Evolutionary conservation across 2,888 invertebrate species (phyloP), one percentile per base, ranked within the genome.

Genomic region (Andrena chrysosceles): DNA sequence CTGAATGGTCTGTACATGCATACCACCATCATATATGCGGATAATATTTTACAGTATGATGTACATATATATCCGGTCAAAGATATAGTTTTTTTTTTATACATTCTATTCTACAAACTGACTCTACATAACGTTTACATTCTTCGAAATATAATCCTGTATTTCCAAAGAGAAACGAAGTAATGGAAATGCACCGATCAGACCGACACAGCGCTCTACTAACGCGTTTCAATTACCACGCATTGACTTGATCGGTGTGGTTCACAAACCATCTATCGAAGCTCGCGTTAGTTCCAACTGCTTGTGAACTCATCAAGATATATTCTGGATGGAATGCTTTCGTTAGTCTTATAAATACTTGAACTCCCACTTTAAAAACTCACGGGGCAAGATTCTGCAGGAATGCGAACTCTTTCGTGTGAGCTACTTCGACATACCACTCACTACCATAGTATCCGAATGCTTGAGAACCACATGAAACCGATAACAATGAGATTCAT

Each of bases 261-360:
- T 59, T 20, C 52, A 54, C 59, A 67, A 74, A 63, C 60, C 20
- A 42, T 63, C 56, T 77, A 10, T 42, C 42, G 64, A 77, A 77
- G 69, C 73, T 76, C 81, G 59, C 67, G 56, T 82, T 80, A 62
- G 20, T 52, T 48, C 33, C 70, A 73, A 20, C 16, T 31, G 56
- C 66, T 79, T 83, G 59, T 35, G 73, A 69, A 71, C 52, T 77
- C 62, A 72, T 54, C 76, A 83, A 56, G 81, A 77, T 81, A 66
- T 82, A 86, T 87, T 84, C 80, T 91, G 91, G 91, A 91, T 91
- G 91, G 91, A 91, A 91, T 91, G 91, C 85, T 91, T 89, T 87
- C 82, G 85, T 77, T 88, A 87, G 87, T 80, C 79, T 82, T 81
- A 77, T 85, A 74, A 74, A 78, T 72, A 72, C 33, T 35, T 66